Base-by-base conservation (phyloP, 2,888 invertebrate genomes). In the Notodonta dromedarius region DNA sequence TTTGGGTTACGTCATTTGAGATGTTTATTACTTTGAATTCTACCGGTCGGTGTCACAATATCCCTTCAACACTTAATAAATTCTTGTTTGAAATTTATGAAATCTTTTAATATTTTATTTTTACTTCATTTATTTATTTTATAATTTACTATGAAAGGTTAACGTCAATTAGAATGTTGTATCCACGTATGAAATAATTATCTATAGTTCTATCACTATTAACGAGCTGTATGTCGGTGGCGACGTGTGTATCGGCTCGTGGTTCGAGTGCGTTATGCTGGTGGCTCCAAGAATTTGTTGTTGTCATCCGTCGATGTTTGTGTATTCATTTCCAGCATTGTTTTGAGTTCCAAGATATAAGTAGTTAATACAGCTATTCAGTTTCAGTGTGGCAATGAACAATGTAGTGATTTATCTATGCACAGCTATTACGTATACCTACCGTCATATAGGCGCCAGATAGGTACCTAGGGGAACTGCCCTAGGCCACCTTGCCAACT, bases 301-400 rank as follows among this genome's bases (percentile, higher is more conserved):
- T 82, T 82, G 77, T 73, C 70, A 62, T 71, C 59, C 68, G 67
- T 74, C 73, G 77, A 77, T 69, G 60, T 58, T 60, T 56, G 69
- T 79, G 80, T 80, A 1, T 42, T 71, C 67, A 66, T 56, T 68
- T 65, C 59, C 56, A 35, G 59, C 75, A 79, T 84, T 85, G 84
- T 84, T 82, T 70, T 68, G 65, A 68, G 68, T 80, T 78, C 76
- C 75, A 77, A 66, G 76, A 79, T 67, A 46, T 70, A 60, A 59
- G 60, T 61, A 62, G 62, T 32, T 59, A 8, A 50, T 24, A 24
- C 32, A 11, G 35, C 42, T 42, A 52, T 39, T 46, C 39, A 53
- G 46, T 46, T n/a, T 46, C n/a, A n/a, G 5, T 46, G 46, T 46
- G 46, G n/a, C 5, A 13, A 13, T n/a, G n/a, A 46, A 46, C 46